A percentile compares a stretch with the other conserved stretches of the same genome.
Conservation (phyloP, 2,113 vertebrate species). For the Aspidoscelis tigris region DNA sequence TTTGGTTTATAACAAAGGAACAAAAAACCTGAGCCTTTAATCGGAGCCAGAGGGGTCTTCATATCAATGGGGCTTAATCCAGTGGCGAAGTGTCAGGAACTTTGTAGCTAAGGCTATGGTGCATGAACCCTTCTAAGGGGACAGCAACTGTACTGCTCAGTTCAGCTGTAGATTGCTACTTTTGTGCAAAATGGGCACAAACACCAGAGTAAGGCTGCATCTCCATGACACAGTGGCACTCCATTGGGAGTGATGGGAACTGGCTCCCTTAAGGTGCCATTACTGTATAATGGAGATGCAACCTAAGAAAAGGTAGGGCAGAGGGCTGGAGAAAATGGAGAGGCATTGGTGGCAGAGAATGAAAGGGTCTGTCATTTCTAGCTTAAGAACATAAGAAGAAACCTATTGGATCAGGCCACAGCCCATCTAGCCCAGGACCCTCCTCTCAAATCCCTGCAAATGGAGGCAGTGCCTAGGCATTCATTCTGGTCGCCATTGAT, state of each 20-base stretch:
- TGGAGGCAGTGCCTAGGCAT: too few species aligned
- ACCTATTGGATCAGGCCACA: too few species aligned
- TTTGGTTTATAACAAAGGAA: background rate
- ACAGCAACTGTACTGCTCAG: background rate
- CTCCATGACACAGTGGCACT: too few species aligned
- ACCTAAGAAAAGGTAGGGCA: background rate
- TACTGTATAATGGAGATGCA: background rate
- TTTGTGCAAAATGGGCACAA: background rate
- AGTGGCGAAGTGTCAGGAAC: background rate
- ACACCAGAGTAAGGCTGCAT: background rate
- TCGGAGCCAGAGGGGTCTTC: constrained; percentile 6
- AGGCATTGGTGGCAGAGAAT: too few species aligned
- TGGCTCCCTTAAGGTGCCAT: too few species aligned
- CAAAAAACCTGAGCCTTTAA: background rate
- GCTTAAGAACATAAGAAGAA: too few species aligned
- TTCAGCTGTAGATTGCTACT: background rate
- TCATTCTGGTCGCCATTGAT: too few species aligned
- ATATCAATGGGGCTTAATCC: background rate
- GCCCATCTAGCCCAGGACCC: too few species aligned
- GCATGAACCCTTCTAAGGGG: background rate
- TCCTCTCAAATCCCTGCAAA: too few species aligned
- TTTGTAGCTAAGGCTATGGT: background rate
- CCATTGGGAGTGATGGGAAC: too few species aligned
- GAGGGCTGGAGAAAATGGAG: background rate
- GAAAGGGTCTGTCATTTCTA: too few species aligned